Evolutionary conservation across 2,888 invertebrate genomes (phyloP), one percentile per base, ranked within the genome.

Genomic region (Drosophila subquinaria): DNA sequence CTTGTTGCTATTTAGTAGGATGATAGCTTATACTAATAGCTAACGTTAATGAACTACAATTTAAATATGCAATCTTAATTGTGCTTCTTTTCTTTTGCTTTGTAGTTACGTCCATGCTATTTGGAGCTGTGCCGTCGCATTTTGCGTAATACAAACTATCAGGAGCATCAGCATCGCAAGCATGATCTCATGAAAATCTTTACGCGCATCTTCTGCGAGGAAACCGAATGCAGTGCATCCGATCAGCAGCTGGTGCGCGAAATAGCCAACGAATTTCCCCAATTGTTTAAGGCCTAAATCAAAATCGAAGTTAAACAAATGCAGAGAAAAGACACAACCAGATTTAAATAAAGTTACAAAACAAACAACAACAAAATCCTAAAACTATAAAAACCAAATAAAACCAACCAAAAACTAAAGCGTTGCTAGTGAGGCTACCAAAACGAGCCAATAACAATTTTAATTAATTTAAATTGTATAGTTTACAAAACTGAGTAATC

Each of bases 141-240:
- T 33, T 94, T 98, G 82, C 95, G 96, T 42, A 97, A 97, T 89
- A 96, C 97, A 0, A 96, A 96, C 82, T 97, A 97, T 91, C 95
- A 95, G 2, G 95, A 96, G 36, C 97, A 97, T 91, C 94, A 95
- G 71, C 97, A 97, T 92, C 95, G 97, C 13, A 94, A 95, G 57
- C 96, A 96, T 69, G 97, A 97, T 92, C 94, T 97, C 52, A 94
- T 96, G 74, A 96, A 97, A 89, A 97, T 97, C 90, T 97, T 97
- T 92, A 97, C 97, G 35, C 94, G 97, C 53, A 97, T 97, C 91
- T 96, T 97, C 92, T 96, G 96, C 91, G 97, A 97, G 91, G 97
- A 97, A 90, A 95, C 95, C 4, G 95, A 95, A 30, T 94, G 94
- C 82, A 97, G 97, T 91, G 94, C 95, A 73, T 94, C 94, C 20